phyloP scores from a whole-genome alignment of 1,140 invertebrate genomes.

The Caerostris extrusa region DNA sequence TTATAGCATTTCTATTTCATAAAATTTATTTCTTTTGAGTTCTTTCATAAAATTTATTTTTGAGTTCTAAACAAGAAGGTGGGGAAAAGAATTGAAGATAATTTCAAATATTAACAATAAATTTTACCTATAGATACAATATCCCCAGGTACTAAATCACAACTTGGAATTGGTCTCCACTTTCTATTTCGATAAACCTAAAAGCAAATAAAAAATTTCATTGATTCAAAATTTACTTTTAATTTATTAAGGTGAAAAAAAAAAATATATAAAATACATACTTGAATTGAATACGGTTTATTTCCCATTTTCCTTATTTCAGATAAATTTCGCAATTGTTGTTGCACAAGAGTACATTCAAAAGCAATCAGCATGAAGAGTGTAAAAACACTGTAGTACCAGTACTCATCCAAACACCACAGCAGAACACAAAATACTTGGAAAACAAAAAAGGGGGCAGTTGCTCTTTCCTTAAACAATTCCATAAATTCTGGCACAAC shows the following conservation, averaged over 20 bases:
- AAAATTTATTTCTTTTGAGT: too few relatives aligned
- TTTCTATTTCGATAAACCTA: conserved; percentile 95
- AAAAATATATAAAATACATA: conserved; percentile 79
- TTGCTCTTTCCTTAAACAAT: conserved; percentile 97
- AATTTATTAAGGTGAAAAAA: not conserved
- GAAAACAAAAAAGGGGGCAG: conserved; percentile 98
- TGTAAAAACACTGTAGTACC: conserved; percentile 98
- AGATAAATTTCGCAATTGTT: conserved; percentile 98
- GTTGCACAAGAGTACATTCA: conserved; percentile 98
- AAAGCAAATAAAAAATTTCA: conserved; percentile 70
- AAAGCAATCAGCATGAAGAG: conserved; percentile 98
- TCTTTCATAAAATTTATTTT: too few relatives aligned
- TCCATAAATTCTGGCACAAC: conserved; percentile 98
- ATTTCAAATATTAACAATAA: too few relatives aligned
- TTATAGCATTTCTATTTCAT: too few relatives aligned
- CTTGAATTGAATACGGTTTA: conserved; percentile 94
- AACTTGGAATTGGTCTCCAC: conserved; percentile 93
- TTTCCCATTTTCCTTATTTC: conserved; percentile 99
- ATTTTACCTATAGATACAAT: conserved; percentile 91
- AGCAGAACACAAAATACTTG: conserved; percentile 97
- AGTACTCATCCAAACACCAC: conserved; percentile 99
- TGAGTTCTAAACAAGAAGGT: too few relatives aligned
- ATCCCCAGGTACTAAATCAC: conserved; percentile 97
- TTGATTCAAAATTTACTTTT: not conserved
- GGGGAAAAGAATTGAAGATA: not conserved